Evolutionary conservation across 2,888 invertebrate species (phyloP).

Genomic region (Alsophila aescularia): DNA sequence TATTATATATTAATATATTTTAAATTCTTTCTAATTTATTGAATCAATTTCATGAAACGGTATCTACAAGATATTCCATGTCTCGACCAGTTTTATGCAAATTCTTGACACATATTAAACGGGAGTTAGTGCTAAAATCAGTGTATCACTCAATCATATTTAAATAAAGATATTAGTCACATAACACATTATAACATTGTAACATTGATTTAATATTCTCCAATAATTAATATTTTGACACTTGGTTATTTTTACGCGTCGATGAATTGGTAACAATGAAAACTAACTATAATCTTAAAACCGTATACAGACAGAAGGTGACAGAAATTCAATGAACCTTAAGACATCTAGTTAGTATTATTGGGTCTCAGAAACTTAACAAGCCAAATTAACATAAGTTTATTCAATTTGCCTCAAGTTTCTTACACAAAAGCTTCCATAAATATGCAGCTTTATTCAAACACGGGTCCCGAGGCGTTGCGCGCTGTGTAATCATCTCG

Average conservation of each 20-base stretch:
- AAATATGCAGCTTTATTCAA: slow-evolving; percentile 39
- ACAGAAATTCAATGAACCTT: no score
- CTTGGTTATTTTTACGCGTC: no score
- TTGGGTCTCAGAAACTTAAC: slow-evolving; percentile 4
- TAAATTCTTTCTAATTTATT: not conserved
- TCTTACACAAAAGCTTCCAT: slow-evolving; percentile 31
- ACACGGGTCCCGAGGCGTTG: slow-evolving; percentile 32
- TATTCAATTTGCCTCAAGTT: slow-evolving; percentile 21
- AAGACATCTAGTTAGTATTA: no score
- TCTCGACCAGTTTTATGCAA: not conserved
- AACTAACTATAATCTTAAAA: no score
- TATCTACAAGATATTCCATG: not conserved
- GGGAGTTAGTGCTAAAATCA: not conserved
- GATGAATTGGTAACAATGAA: no score
- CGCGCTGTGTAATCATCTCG: slow-evolving; percentile 65
- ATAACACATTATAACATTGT: not conserved
- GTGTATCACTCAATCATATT: not conserved
- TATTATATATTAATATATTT: not conserved
- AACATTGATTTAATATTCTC: no score
- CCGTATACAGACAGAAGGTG: no score
- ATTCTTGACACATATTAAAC: slow-evolving; percentile 2
- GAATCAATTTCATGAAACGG: not conserved
- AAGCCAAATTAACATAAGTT: slow-evolving; percentile 19
- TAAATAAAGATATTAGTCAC: not conserved
- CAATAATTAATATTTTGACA: no score